A percentile compares a stretch with the other conserved stretches of the same genome.
Conservation (phyloP, 2,113 vertebrate species). For the Pimephales promelas region DNA sequence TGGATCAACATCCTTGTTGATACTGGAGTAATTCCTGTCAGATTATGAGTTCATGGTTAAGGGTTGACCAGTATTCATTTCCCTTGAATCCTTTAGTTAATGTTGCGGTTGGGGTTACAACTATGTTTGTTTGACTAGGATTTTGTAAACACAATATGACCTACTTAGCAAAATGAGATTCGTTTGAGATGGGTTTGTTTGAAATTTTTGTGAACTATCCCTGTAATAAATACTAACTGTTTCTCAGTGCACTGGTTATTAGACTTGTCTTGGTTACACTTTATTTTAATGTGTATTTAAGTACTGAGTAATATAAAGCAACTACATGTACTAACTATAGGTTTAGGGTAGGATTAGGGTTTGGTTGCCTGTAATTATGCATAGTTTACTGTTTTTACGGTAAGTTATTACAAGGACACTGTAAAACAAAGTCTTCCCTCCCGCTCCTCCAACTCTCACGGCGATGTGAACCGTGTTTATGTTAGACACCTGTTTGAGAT, state of each 20-base stretch:
- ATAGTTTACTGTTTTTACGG: no score
- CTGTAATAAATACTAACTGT: not conserved
- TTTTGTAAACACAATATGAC: not conserved
- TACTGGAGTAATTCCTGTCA: not conserved
- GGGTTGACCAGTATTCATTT: not conserved
- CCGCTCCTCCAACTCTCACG: not conserved
- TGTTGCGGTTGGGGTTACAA: not conserved
- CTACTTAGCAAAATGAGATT: no score
- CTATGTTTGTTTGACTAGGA: not conserved
- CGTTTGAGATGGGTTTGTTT: no score
- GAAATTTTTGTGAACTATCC: no score
- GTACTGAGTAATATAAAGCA: no score
- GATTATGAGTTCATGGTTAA: not conserved
- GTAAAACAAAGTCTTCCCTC: not conserved
- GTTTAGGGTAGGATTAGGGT: no score
- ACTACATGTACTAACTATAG: no score
- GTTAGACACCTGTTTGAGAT: slow-evolving; percentile 5
- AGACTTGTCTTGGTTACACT: not conserved
- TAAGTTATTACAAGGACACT: no score
- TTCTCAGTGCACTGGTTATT: not conserved
- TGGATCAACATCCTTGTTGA: not conserved
- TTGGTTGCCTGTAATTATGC: no score
- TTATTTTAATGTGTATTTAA: no score
- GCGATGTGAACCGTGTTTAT: not conserved
- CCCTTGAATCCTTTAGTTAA: not conserved